Percentiles rank a stretch among this genome's conserved stretches.
Conservation (phyloP, 1,140 invertebrate species). For the Hypothenemus hampei region DNA sequence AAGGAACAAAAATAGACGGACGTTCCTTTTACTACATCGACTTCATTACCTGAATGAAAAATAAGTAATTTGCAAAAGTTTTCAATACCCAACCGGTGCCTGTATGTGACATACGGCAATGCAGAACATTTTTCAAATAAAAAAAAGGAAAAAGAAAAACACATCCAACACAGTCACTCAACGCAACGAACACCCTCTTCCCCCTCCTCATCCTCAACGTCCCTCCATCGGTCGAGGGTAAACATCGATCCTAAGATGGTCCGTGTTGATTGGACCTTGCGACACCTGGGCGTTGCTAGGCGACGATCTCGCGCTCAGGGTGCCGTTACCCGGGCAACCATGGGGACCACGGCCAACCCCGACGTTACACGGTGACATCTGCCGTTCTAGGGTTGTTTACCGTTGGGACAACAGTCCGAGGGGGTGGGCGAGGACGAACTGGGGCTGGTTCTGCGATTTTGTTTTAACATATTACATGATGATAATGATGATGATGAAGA, state of each 20-base stretch:
- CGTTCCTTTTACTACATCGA: too few relatives aligned
- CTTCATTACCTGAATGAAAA: too few relatives aligned
- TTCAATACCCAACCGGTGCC: too few relatives aligned
- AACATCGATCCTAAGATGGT: constrained; percentile 46
- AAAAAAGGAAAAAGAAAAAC: too few relatives aligned
- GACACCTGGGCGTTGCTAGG: constrained; percentile 44
- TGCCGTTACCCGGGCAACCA: constrained; percentile 17
- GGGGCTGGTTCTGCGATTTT: background rate
- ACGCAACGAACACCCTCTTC: too few relatives aligned
- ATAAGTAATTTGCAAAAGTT: too few relatives aligned
- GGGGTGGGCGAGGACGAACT: background rate
- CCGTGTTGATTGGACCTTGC: constrained; percentile 44
- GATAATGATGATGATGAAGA: constrained; percentile 7
- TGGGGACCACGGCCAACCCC: constrained; percentile 5
- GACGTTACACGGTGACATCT: constrained; percentile 22
- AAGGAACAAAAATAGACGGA: too few relatives aligned
- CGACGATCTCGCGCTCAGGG: constrained; percentile 33
- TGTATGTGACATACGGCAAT: too few relatives aligned
- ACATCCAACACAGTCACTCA: too few relatives aligned
- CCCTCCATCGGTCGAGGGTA: constrained; percentile 24
- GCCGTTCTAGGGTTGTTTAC: constrained; percentile 13
- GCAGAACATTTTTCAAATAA: too few relatives aligned
- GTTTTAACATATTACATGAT: constrained; percentile 3
- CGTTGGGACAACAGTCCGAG: background rate
- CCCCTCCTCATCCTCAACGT: background rate